These are phyloP conservation scores for Drusus annulatus DNA, from an alignment of 1,140 invertebrate species.

Conservation along the genomic window DNA sequence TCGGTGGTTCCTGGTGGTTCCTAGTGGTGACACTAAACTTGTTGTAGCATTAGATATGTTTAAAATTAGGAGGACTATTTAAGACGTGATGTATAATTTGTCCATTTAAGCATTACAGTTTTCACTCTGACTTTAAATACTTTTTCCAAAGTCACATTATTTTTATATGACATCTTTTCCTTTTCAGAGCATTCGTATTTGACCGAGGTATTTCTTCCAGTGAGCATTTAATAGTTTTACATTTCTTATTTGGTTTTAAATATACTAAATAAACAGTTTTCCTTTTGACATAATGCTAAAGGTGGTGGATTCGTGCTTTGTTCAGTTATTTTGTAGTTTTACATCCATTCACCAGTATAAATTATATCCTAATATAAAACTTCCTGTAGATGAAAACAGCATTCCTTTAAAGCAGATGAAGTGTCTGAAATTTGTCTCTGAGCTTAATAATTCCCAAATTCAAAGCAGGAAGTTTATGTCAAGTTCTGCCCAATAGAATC, in stretches of 20 bases:
- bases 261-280: background rate
- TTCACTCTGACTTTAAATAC: background rate
- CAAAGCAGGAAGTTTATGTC: too few relatives aligned
- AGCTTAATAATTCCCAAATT: too few relatives aligned
- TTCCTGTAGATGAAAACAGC: too few relatives aligned
- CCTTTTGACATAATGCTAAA: background rate
- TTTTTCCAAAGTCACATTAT: conserved; percentile 10
- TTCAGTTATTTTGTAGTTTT: too few relatives aligned
- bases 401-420: too few relatives aligned
- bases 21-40: conserved; percentile 1
- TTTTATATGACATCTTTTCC: conserved; percentile 9
- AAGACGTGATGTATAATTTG: conserved; percentile 23
- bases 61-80: conserved; percentile 38
- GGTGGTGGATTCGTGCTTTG: conserved; percentile 10
- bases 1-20: background rate
- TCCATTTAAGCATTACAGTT: conserved; percentile 12
- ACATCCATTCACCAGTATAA: too few relatives aligned
- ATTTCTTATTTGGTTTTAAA: background rate
- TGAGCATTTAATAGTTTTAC: conserved; percentile 1
- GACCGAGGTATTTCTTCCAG: conserved; percentile 23
- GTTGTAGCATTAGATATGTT: conserved; percentile 15
- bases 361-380: too few relatives aligned
- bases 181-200: background rate
- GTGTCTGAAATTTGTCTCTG: too few relatives aligned
- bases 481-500: background rate